phyloP scores from a whole-genome alignment of 2,113 vertebrate species.

The Gorsachius goisagi region DNA sequence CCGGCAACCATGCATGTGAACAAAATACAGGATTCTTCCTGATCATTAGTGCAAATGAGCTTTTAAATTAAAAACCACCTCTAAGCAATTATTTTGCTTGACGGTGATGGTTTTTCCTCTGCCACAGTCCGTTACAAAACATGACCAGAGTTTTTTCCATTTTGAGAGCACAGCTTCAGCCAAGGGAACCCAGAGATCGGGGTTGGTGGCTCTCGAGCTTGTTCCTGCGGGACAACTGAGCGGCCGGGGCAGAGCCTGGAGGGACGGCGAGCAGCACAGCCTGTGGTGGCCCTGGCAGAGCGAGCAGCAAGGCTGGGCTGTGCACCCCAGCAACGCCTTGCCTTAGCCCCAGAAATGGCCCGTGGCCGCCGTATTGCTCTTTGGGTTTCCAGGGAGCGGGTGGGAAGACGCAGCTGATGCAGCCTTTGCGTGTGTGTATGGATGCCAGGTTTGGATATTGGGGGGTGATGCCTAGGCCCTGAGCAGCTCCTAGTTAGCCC shows the following conservation, averaged over 20 bases:
- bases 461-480: not conserved
- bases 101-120: not conserved
- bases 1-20: not conserved
- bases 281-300: fast-evolving
- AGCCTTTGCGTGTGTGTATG: not conserved
- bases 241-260: too few species aligned
- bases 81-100: not conserved
- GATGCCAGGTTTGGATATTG: not conserved
- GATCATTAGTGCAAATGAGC: not conserved
- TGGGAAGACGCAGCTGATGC: fast-evolving
- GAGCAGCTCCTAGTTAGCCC: not conserved
- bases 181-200: too few species aligned
- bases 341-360: not conserved
- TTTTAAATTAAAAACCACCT: not conserved
- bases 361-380: fast-evolving
- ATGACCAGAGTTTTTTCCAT: not conserved
- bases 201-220: not conserved
- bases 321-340: fast-evolving
- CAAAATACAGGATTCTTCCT: not conserved
- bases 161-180: not conserved
- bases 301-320: not conserved
- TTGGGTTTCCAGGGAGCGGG: too few species aligned
- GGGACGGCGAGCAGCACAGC: fast-evolving
- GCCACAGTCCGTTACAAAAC: not conserved
- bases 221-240: fast-evolving